phyloP scores from a whole-genome alignment of 64 coral and sea anemone genomes.

The Montipora cactus region DNA sequence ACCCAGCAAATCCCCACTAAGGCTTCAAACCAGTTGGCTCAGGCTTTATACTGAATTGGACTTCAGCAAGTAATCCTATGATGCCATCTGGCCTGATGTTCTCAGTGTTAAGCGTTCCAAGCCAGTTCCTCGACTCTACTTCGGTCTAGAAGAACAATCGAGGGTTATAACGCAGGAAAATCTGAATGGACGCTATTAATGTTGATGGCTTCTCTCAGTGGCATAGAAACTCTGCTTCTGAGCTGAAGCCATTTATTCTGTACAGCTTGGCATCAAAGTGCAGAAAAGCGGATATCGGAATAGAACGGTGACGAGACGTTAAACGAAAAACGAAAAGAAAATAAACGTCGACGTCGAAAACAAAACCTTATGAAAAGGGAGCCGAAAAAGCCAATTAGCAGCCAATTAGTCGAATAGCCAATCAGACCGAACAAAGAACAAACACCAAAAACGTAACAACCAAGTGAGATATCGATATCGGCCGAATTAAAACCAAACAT shows the following conservation, averaged over 20 bases:
- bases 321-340: background rate
- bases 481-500: background rate
- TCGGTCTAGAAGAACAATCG: background rate
- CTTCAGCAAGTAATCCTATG: background rate
- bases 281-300: background rate
- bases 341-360: no score
- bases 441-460: background rate
- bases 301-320: background rate
- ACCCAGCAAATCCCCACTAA: background rate
- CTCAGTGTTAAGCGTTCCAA: background rate
- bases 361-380: no score
- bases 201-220: background rate
- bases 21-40: background rate
- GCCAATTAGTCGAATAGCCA: background rate
- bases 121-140: background rate
- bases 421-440: background rate
- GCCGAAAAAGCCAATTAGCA: background rate
- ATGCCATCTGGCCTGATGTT: background rate
- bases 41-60: background rate
- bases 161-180: background rate
- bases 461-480: background rate
- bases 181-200: background rate
- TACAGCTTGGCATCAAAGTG: background rate
- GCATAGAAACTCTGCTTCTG: background rate
- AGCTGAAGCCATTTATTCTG: background rate